These are phyloP conservation scores for Zygogramma bicolorata DNA, from an alignment of 2,888 invertebrate species.

Conservation along the genomic window DNA sequence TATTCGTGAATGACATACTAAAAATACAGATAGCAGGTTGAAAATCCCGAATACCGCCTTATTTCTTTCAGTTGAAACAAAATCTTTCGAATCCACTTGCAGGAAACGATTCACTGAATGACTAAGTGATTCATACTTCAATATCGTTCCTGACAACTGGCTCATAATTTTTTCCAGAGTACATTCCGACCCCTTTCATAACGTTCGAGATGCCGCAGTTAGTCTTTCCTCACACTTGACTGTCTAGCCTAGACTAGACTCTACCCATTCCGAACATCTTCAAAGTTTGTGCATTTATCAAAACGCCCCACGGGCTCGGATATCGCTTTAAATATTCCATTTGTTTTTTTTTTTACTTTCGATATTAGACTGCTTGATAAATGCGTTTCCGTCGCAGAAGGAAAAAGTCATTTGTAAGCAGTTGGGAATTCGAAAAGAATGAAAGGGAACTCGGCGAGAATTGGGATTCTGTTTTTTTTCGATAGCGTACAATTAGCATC, in stretches of 20 bases:
- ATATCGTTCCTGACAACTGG: neutral
- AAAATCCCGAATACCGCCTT: too few species aligned
- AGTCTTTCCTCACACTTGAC: neutral
- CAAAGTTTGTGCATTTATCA: conserved; percentile 22
- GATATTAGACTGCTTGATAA: conserved; percentile 22
- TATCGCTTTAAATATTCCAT: conserved; percentile 18
- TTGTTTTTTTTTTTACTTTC: conserved; percentile 15
- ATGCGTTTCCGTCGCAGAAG: conserved; percentile 15
- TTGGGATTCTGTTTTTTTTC: neutral
- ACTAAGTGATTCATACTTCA: neutral
- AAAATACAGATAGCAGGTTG: too few species aligned
- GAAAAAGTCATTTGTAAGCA: conserved; percentile 23
- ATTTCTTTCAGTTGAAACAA: too few species aligned
- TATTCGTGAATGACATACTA: too few species aligned
- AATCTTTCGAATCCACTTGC: too few species aligned
- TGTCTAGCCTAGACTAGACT: conserved; percentile 12
- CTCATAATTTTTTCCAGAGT: neutral
- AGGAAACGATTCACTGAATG: neutral
- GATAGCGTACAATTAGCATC: neutral
- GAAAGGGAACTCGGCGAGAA: conserved; percentile 7
- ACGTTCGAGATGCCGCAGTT: neutral
- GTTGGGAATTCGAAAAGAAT: conserved; percentile 9
- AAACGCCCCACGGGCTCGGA: conserved; percentile 6
- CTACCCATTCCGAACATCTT: conserved; percentile 8
- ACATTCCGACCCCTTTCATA: neutral